Conservation (phyloP, 2,888 invertebrate genomes). For the Penaeus monodon region DNA sequence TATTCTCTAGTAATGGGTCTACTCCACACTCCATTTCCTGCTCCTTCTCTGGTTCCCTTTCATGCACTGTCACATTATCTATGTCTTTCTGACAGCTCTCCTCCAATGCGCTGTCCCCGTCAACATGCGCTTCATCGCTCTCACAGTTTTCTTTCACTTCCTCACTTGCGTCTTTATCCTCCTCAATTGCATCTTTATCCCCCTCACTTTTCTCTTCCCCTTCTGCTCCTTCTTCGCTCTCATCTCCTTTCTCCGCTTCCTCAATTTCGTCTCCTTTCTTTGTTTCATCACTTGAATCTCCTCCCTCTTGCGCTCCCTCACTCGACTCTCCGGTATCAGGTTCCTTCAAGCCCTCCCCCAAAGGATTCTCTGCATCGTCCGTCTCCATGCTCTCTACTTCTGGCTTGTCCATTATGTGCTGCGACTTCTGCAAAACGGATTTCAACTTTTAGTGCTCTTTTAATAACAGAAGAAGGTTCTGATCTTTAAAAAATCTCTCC, state of each 20-base stretch:
- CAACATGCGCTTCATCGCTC: neutral
- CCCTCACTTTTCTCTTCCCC: neutral
- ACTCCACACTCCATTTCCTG: neutral
- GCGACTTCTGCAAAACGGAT: no score
- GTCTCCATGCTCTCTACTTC: neutral
- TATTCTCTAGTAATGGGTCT: neutral
- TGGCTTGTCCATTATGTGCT: no score
- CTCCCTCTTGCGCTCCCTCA: no score
- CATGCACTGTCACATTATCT: slow-evolving; percentile 2
- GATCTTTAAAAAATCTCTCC: no score
- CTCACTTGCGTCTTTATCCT: no score
- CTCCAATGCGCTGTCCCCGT: neutral
- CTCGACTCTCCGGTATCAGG: neutral
- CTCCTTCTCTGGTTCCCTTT: neutral
- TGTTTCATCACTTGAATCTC: no score
- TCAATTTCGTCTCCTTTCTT: no score
- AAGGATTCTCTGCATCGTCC: neutral
- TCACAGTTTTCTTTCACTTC: neutral
- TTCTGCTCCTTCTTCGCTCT: neutral
- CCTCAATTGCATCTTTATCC: neutral
- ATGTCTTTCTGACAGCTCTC: neutral
- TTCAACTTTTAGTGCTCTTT: no score
- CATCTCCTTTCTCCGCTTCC: neutral
- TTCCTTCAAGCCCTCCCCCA: no score
- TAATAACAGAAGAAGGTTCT: no score